Conservation (phyloP, 2,888 invertebrate species). For the Phlogophora meticulosa region DNA sequence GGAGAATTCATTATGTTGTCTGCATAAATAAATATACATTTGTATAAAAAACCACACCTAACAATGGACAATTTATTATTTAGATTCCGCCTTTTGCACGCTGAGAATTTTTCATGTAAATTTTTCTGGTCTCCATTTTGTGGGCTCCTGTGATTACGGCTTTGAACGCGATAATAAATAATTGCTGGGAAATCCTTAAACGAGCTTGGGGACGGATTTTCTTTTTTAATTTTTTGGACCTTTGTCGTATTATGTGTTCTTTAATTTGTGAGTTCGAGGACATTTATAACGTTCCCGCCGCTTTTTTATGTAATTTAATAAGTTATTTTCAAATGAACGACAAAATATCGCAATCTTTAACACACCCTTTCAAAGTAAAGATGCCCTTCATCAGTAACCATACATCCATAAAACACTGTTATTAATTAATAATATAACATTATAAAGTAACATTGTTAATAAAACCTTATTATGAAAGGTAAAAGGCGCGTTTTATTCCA, state of each 20-base stretch:
- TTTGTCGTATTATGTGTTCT: slow-evolving; percentile 58
- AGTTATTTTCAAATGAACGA: neutral
- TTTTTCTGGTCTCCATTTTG: slow-evolving; percentile 76
- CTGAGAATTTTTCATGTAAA: slow-evolving; percentile 85
- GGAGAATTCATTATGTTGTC: slow-evolving; percentile 87
- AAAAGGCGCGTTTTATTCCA: slow-evolving; percentile 11
- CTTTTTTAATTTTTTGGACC: slow-evolving; percentile 60
- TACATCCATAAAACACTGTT: neutral
- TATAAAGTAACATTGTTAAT: slow-evolving; percentile 3
- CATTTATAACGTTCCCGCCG: neutral
- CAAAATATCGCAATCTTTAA: neutral
- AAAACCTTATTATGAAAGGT: slow-evolving; percentile 17
- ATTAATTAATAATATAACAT: slow-evolving; percentile 3
- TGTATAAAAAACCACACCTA: slow-evolving; percentile 79
- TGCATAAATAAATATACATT: slow-evolving; percentile 86
- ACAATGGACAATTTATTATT: slow-evolving; percentile 90
- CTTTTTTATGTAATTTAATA: neutral
- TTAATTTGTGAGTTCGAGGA: slow-evolving; percentile 31
- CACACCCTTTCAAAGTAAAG: neutral
- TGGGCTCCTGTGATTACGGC: slow-evolving; percentile 76
- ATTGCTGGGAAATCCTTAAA: slow-evolving; percentile 66
- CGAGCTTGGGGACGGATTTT: slow-evolving; percentile 58
- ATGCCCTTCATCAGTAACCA: neutral
- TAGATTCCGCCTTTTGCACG: slow-evolving; percentile 82
- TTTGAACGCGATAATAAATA: slow-evolving; percentile 73